Evolutionary conservation across 2,797 vertebrate genomes (phyloP).

Genomic region (Fratercula arctica): DNA sequence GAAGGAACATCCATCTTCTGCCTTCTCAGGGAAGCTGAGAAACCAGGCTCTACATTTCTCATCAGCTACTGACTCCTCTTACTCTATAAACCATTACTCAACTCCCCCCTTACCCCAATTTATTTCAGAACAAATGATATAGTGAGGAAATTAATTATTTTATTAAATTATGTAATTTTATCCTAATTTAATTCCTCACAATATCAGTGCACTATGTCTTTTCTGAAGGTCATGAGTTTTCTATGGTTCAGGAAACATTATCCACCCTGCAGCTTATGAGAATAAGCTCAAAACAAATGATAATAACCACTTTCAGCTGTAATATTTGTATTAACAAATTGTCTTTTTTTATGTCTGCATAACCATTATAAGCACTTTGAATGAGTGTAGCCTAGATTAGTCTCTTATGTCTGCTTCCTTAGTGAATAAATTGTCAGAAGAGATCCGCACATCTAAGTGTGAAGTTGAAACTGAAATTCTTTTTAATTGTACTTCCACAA

Average conservation of each 20-base stretch:
- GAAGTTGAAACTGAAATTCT: not conserved
- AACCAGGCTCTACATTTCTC: not conserved
- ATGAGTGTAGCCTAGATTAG: not conserved
- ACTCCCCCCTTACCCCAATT: rapidly evolving
- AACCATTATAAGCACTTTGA: not conserved
- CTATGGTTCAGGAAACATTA: not conserved
- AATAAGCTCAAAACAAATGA: not conserved
- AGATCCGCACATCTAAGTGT: not conserved
- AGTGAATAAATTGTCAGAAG: not conserved
- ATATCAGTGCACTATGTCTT: not conserved
- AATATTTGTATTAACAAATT: not conserved
- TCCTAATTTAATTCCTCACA: not conserved
- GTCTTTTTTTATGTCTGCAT: not conserved
- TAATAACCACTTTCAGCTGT: not conserved
- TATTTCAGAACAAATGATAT: not conserved
- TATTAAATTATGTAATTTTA: not conserved
- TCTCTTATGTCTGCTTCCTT: not conserved
- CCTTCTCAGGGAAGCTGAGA: not conserved
- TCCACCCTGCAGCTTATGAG: not conserved
- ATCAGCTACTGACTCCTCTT: not conserved
- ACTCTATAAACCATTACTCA: not conserved
- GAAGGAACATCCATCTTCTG: not conserved
- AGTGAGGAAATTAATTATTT: not conserved
- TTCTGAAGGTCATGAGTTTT: not conserved
- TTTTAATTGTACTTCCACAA: not conserved